Evolutionary conservation across 1,140 invertebrate species (phyloP).

Genomic region (Phthorimaea operculella): DNA sequence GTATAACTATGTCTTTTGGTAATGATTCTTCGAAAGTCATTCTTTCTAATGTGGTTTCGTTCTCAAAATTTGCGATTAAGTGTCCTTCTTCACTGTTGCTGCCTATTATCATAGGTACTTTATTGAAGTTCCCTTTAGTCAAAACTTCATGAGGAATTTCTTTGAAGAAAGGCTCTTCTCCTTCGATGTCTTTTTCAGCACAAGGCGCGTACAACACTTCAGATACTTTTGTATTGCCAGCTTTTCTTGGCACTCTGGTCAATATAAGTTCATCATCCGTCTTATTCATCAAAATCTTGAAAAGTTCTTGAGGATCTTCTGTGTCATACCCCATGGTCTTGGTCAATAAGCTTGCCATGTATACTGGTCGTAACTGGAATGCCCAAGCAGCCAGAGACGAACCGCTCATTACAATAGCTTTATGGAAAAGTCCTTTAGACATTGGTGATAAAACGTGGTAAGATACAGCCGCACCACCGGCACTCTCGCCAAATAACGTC

Average conservation of each 20-base stretch:
- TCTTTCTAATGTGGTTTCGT: slow-evolving; percentile 27
- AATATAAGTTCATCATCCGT: slow-evolving; percentile 35
- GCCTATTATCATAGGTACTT: slow-evolving; percentile 50
- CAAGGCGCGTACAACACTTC: slow-evolving; percentile 41
- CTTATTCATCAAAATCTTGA: slow-evolving; percentile 38
- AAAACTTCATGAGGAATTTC: slow-evolving; percentile 34
- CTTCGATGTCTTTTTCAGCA: slow-evolving; percentile 38
- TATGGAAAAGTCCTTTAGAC: slow-evolving; percentile 67
- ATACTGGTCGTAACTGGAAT: slow-evolving; percentile 35
- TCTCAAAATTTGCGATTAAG: slow-evolving; percentile 32
- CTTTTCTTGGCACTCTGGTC: slow-evolving; percentile 33
- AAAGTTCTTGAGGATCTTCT: slow-evolving; percentile 36
- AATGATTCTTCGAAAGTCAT: slow-evolving; percentile 32
- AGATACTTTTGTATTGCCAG: slow-evolving; percentile 32
- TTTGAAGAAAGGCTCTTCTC: slow-evolving; percentile 43
- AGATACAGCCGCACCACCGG: slow-evolving; percentile 59
- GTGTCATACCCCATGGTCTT: slow-evolving; percentile 36
- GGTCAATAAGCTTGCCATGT: slow-evolving; percentile 36
- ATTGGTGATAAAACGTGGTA: slow-evolving; percentile 66
- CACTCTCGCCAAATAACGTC: slow-evolving; percentile 65
- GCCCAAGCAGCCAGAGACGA: slow-evolving; percentile 56
- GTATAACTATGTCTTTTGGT: slow-evolving; percentile 36
- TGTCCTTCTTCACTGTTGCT: slow-evolving; percentile 40
- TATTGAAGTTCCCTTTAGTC: slow-evolving; percentile 35
- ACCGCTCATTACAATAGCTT: slow-evolving; percentile 69